Base-by-base conservation (phyloP, 2,113 vertebrate genomes). In the Isurus oxyrinchus region DNA sequence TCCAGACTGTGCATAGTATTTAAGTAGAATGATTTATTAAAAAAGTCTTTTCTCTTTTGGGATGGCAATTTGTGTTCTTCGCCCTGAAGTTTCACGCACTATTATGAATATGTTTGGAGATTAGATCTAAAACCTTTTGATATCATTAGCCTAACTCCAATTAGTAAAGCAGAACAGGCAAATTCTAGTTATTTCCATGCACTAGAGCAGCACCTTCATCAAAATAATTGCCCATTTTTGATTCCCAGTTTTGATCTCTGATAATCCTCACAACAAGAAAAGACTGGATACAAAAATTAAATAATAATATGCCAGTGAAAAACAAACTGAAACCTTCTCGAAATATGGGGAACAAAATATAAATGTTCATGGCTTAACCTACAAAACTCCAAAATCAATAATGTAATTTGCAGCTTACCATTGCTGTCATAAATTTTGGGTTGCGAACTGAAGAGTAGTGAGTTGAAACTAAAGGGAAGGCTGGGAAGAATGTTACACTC, bases 91-190 rank as follows among this genome's bases (percentile, higher is more conserved):
- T 90, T 40, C 31, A 35, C 40, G 10, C 31, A 63, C 35, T 59
- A 31, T 63, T 40, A 40, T 63, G 35, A 63, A n/a, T 94, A 31
- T 91, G 27, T 91, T 40, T 94, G 35, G 57, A 44, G 35, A 94
- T 94, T 63, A 63, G 59, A 66, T 66, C n/a, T 94, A 63, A 63
- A 66, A 59, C 59, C 90, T 66, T 61, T 94, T 94, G 90, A 94
- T 66, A 16, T 63, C 16, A 40, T 94, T 94, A 23, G 35, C 16
- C 90, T 66, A 94, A 93, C 90, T 63, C 35, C 90, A 59, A 94
- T 66, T 44, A 63, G 61, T 35, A 66, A 63, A 94, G 5, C 35
- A 10, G 16, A 63, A 66, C 31, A n/a, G 88, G 55, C 57, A 91
- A 91, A 16, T 91, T 61, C 35, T 21, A 35, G 35, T 63, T 94